These are phyloP conservation scores for Ailurus styani DNA, from an alignment of 2,113 vertebrate species.

Conservation along the genomic window DNA sequence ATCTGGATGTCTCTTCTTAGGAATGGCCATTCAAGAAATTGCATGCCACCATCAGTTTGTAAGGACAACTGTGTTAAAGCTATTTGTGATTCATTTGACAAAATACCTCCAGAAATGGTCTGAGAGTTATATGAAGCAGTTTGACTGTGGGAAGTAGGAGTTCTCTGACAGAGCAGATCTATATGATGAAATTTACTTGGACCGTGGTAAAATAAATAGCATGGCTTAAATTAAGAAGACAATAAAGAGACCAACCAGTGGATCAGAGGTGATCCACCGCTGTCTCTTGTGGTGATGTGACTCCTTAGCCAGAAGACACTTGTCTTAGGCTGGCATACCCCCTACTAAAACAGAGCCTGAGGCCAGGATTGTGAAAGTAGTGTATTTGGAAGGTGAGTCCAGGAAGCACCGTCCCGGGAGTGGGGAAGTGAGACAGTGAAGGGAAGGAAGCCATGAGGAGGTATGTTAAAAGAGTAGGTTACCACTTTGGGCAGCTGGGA, in stretches of 20 bases:
- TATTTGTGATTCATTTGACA: background rate
- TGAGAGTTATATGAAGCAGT: background rate
- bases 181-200: background rate
- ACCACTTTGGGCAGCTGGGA: background rate
- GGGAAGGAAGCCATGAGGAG: background rate
- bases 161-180: background rate
- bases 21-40: background rate
- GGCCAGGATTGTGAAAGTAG: background rate
- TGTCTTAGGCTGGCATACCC: background rate
- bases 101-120: background rate
- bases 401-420: background rate
- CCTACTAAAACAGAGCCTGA: background rate
- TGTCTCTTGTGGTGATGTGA: background rate
- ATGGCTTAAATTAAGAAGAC: background rate
- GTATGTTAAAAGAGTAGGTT: background rate
- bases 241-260: background rate
- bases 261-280: background rate
- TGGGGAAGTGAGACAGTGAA: background rate
- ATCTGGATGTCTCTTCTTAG: background rate
- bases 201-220: background rate
- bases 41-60: background rate
- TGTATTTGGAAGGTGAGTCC: background rate
- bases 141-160: background rate
- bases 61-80: background rate
- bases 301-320: background rate